phyloP scores from a whole-genome alignment of 2,113 vertebrate species.

The Equus quagga region DNA sequence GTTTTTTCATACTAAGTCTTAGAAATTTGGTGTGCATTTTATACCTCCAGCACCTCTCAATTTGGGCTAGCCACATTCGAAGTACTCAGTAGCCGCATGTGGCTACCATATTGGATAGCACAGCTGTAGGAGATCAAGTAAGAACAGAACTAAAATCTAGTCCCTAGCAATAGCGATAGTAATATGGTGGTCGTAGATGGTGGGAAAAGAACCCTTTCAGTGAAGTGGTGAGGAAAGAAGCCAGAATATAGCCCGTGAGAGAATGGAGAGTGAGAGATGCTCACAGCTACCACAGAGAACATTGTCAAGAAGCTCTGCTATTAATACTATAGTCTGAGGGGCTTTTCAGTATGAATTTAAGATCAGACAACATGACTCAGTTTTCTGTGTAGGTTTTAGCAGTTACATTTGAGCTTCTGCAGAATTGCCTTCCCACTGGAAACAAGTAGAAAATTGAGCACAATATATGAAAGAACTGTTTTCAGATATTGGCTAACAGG shows the following conservation, averaged over 20 bases:
- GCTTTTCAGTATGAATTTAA: not conserved
- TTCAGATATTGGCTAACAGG: not conserved
- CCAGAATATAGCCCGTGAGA: not conserved
- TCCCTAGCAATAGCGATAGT: not conserved
- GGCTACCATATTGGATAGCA: not conserved
- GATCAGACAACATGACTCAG: not conserved
- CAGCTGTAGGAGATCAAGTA: not conserved
- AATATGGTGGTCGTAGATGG: not conserved
- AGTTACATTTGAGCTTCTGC: slow-evolving; percentile 1
- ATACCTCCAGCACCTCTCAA: not conserved
- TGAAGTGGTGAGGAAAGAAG: not conserved
- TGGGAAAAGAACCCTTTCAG: not conserved
- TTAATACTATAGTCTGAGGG: not conserved
- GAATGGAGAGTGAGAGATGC: not conserved
- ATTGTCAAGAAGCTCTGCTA: not conserved
- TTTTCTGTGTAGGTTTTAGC: slow-evolving; percentile 3
- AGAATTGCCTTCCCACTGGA: not conserved
- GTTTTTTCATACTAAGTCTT: not conserved
- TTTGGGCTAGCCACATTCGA: not conserved
- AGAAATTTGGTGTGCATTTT: not conserved
- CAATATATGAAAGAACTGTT: not conserved
- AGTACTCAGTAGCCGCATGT: not conserved
- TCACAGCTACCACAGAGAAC: not conserved
- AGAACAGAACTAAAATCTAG: not conserved
- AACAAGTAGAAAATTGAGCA: not conserved